These are phyloP conservation scores for Camponotus floridanus DNA, from an alignment of 1,140 invertebrate species.

Conservation along the genomic window DNA sequence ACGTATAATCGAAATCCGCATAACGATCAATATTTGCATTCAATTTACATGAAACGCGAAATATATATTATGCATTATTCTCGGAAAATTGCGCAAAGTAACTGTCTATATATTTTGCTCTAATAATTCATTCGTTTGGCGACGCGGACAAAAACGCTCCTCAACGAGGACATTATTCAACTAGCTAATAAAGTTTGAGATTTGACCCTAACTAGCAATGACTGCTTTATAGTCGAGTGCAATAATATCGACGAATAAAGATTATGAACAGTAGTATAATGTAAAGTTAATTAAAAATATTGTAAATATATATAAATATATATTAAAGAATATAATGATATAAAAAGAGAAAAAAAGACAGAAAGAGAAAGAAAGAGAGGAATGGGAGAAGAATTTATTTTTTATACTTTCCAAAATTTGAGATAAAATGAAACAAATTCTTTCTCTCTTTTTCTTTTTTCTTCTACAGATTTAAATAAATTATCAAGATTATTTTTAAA, in stretches of 20 bases:
- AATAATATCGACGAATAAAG: constrained; percentile 51
- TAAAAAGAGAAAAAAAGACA: not conserved
- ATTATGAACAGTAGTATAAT: constrained; percentile 38
- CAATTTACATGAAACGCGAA: constrained; percentile 11
- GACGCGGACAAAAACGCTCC: constrained; percentile 45
- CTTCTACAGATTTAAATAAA: not conserved
- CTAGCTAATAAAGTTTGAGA: constrained; percentile 68
- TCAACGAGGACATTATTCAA: constrained; percentile 50
- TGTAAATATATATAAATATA: constrained; percentile 26
- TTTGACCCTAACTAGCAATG: constrained; percentile 56
- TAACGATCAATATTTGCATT: constrained; percentile 69
- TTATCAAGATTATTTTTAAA: not conserved
- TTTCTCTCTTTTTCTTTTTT: too few relatives aligned
- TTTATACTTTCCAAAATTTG: not conserved
- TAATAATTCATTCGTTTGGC: constrained; percentile 49
- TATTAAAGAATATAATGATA: not conserved
- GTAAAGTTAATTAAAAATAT: constrained; percentile 21
- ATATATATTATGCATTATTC: constrained; percentile 58
- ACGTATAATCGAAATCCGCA: constrained; percentile 14
- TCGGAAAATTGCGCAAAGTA: constrained; percentile 49
- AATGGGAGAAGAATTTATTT: not conserved
- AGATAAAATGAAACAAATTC: not conserved
- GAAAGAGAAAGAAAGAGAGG: not conserved
- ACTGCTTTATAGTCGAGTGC: constrained; percentile 27
- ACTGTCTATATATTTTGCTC: constrained; percentile 42